phyloP scores from a whole-genome alignment of 2,888 invertebrate genomes.

The Nomada ruficornis region DNA sequence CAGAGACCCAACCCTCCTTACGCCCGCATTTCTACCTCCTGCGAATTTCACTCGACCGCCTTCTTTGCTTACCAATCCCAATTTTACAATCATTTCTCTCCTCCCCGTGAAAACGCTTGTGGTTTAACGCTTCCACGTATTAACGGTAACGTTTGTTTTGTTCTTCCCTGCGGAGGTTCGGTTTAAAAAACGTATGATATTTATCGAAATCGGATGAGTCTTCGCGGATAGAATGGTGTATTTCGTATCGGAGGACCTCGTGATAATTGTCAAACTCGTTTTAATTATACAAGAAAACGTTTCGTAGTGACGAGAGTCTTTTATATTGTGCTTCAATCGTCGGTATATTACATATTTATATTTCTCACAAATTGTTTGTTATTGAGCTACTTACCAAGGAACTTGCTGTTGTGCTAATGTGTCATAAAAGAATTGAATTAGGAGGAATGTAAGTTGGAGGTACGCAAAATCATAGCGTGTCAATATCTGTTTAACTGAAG shows the following conservation, averaged over 20 bases:
- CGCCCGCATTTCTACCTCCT: slow-evolving; percentile 77
- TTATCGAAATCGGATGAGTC: slow-evolving; percentile 33
- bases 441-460: slow-evolving; percentile 17
- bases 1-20: slow-evolving; percentile 79
- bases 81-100: slow-evolving; percentile 38
- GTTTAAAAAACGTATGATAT: slow-evolving; percentile 45
- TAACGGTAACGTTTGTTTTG: slow-evolving; percentile 21
- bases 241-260: slow-evolving; percentile 46
- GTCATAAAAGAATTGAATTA: slow-evolving; percentile 31
- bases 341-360: background rate
- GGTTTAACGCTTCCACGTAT: slow-evolving; percentile 1
- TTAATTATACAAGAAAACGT: slow-evolving; percentile 23
- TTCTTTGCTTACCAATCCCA: slow-evolving; percentile 46
- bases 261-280: slow-evolving; percentile 55
- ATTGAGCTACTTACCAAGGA: background rate
- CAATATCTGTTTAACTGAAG: background rate
- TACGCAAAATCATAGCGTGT: slow-evolving; percentile 1
- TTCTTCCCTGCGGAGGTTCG: slow-evolving; percentile 19
- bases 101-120: slow-evolving; percentile 30
- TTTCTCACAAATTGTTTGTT: slow-evolving; percentile 19
- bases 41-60: slow-evolving; percentile 62
- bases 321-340: background rate
- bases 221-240: slow-evolving; percentile 35
- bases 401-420: slow-evolving; percentile 19
- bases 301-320: slow-evolving; percentile 1